These are phyloP conservation scores for Lepus americanus DNA, from an alignment of 2,113 vertebrate species.

Conservation along the genomic window DNA sequence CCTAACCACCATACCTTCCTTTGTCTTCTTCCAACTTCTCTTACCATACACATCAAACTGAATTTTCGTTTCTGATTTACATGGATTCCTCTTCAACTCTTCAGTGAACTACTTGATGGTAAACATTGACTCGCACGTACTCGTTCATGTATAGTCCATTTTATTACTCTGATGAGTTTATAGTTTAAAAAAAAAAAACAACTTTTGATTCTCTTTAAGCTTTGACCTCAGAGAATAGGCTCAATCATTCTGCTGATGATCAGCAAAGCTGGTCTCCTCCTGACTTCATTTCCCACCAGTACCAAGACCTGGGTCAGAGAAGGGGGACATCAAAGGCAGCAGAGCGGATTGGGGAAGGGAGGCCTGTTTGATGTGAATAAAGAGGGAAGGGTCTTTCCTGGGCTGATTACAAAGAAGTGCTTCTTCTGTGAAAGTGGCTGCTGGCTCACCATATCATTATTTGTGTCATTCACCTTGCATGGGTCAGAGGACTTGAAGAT, in stretches of 20 bases:
- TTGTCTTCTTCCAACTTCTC: neutral
- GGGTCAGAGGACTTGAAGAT: conserved; percentile 78
- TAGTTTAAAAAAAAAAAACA: conserved; percentile 37
- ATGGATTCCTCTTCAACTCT: neutral
- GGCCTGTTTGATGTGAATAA: conserved; percentile 69
- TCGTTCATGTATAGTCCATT: neutral
- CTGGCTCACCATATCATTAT: conserved; percentile 68
- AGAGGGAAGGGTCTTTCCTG: conserved; percentile 32
- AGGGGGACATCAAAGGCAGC: conserved; percentile 73
- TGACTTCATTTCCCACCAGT: conserved; percentile 39
- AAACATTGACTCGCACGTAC: neutral
- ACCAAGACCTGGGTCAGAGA: conserved; percentile 60
- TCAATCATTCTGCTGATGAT: neutral
- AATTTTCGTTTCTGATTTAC: neutral
- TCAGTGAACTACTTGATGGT: neutral
- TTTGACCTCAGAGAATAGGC: conserved; percentile 54
- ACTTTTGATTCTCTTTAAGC: conserved; percentile 48
- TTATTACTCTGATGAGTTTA: neutral
- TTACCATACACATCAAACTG: neutral
- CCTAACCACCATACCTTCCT: neutral
- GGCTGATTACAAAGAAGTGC: conserved; percentile 74
- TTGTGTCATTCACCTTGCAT: conserved; percentile 68
- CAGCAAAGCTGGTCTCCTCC: conserved; percentile 36
- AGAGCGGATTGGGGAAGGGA: neutral
- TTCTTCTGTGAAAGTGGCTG: conserved; percentile 61